Base-by-base conservation (phyloP, 2,888 invertebrate genomes). In the Argynnis bischoffii region DNA sequence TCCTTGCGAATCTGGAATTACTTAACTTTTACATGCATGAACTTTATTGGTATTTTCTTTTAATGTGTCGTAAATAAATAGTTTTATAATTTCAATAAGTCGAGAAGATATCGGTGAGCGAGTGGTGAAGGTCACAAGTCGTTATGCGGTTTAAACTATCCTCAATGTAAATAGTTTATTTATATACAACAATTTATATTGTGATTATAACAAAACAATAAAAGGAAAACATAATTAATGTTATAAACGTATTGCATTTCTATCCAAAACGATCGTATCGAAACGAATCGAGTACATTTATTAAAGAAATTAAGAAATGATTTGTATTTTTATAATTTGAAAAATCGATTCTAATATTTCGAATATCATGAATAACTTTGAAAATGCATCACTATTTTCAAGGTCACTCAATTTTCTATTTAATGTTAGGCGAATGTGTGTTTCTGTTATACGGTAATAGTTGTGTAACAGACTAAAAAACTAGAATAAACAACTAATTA, bases 1-100 rank as follows among this genome's bases (percentile, higher is more conserved):
- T 64, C 64, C 64, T 64, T 56, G 64, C 35, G 31, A 54, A 51
- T 21, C 64, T 64, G 31, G 55, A 55, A 64, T 64, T 64, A 64
- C 48, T 48, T 55, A 47, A 55, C 21, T 55, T 55, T 51, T 51
- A 61, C 51, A 50, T 51, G 16, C 21, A 54, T 46, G 50, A 55
- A 64, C 55, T 48, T 56, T 46, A 56, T 56, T 50, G 55, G 56
- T 50, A 50, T 56, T 64, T 64, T 26, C 55, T 56, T n/a, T 64
- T 51, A 50, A 51, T 64, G 50, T 55, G 48, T 48, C 47, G 47
- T 64, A 63, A 46, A 51, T 61, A 61, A 31, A 61, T 61, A 35
- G 35, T 61, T 61, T 61, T 51, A 61, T 51, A 51, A 61, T 61
- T 35, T 41, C 35, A 11, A 61, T 61, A 61, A 61, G 51, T 61